These are phyloP conservation scores for Danio albolineatus DNA, from an alignment of 2,797 vertebrate species.

Conservation along the genomic window DNA sequence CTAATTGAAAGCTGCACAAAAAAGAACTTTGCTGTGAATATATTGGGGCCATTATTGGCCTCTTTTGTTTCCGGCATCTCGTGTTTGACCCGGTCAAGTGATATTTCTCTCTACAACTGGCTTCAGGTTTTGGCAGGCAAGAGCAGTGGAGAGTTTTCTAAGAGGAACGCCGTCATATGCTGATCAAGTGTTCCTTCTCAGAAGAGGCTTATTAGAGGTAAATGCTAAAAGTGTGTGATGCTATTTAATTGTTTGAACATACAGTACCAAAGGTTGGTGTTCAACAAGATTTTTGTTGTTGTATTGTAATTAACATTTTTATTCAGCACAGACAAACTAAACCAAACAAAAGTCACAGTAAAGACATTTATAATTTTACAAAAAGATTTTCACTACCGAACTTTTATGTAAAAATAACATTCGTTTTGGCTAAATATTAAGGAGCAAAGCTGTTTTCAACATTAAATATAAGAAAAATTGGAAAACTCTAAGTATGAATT, in stretches of 20 bases:
- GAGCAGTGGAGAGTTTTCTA: constrained; percentile 98
- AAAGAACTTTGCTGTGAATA: too few relatives aligned
- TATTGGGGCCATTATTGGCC: too few relatives aligned
- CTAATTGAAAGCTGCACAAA: too few relatives aligned
- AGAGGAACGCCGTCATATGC: constrained; percentile 97
- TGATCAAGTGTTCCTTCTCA: constrained; percentile 98
- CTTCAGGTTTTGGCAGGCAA: constrained; percentile 96
- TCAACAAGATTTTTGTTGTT: not conserved
- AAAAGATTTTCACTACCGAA: too few relatives aligned
- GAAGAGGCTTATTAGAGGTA: constrained; percentile 96
- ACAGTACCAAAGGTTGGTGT: not conserved
- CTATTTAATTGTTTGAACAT: not conserved
- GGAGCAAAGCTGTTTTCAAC: too few relatives aligned
- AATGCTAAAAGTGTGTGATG: constrained; percentile 17
- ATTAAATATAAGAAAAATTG: too few relatives aligned
- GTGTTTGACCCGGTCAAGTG: not conserved
- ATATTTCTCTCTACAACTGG: not conserved
- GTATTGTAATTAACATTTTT: not conserved
- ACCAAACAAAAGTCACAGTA: not conserved
- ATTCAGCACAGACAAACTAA: not conserved
- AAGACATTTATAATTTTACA: not conserved
- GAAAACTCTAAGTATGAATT: too few relatives aligned
- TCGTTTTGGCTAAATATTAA: too few relatives aligned
- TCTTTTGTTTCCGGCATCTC: not conserved
- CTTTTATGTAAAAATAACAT: too few relatives aligned